Evolutionary conservation across 1,140 invertebrate species (phyloP).

Genomic region (Ladona fulva): DNA sequence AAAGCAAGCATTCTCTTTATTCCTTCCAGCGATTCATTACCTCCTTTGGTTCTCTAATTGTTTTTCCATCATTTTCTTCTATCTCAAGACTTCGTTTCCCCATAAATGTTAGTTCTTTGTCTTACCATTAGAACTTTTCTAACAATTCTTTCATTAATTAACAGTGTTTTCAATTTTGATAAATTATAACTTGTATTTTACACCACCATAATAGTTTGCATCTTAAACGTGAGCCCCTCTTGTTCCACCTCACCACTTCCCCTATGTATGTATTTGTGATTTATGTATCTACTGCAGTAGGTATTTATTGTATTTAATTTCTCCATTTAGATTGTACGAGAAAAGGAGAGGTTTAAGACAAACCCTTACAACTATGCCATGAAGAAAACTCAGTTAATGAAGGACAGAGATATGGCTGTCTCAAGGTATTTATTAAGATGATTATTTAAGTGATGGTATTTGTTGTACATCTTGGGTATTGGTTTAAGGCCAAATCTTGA

Average conservation of each 20-base stretch:
- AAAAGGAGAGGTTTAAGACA: constrained; percentile 86
- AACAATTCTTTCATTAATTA: no score
- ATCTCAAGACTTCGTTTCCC: background rate
- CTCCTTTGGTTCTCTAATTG: background rate
- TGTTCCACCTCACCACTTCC: no score
- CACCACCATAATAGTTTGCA: no score
- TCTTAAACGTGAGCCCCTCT: no score
- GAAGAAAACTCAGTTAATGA: constrained; percentile 90
- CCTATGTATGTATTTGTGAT: no score
- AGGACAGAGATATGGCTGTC: constrained; percentile 66
- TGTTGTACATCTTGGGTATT: no score
- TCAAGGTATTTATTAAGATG: constrained; percentile 28
- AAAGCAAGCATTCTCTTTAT: background rate
- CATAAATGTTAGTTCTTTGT: background rate
- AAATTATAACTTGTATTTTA: no score
- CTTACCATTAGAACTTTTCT: no score
- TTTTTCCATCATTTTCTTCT: background rate
- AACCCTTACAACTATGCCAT: constrained; percentile 95
- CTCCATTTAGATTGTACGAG: constrained; percentile 63
- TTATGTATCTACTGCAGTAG: no score
- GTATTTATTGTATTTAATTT: background rate
- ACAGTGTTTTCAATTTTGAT: no score
- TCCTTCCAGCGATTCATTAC: background rate
- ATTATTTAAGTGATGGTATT: no score
- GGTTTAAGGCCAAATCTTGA: no score